A percentile compares a stretch with the other conserved stretches of the same genome.
These are phyloP conservation scores for Pandemis cinnamomeana DNA, from an alignment of 2,888 invertebrate genomes.

Conservation along the genomic window DNA sequence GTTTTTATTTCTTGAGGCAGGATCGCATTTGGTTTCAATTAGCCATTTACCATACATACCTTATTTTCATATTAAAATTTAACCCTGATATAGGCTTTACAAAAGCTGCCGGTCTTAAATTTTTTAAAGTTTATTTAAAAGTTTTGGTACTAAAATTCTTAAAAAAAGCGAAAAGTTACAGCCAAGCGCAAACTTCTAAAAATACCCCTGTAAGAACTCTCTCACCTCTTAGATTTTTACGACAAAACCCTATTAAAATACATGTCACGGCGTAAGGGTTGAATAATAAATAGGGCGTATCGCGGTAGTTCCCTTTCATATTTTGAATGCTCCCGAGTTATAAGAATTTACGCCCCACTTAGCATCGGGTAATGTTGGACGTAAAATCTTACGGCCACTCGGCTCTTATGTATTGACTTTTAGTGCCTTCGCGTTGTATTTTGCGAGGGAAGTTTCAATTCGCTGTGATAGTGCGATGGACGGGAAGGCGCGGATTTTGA, in stretches of 20 bases:
- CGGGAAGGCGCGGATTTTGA: neutral
- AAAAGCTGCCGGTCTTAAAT: neutral
- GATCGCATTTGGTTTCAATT: too few species aligned
- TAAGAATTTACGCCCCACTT: conserved; percentile 84
- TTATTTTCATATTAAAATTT: neutral
- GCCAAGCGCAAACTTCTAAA: neutral
- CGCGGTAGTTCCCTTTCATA: conserved; percentile 62
- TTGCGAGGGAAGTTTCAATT: conserved; percentile 56
- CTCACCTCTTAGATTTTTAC: conserved; percentile 30
- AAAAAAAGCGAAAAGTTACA: neutral
- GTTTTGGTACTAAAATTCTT: neutral
- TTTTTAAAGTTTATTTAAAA: neutral
- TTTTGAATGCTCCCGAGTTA: conserved; percentile 82
- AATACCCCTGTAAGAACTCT: neutral
- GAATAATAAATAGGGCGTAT: conserved; percentile 41
- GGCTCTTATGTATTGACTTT: conserved; percentile 79
- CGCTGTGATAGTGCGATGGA: conserved; percentile 44
- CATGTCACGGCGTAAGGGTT: conserved; percentile 31
- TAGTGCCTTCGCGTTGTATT: conserved; percentile 54
- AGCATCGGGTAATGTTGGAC: conserved; percentile 74
- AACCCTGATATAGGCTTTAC: neutral
- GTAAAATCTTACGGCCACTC: conserved; percentile 83
- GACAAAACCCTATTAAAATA: conserved; percentile 38
- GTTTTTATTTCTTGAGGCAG: too few species aligned
- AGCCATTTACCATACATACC: too few species aligned